Evolutionary conservation across 2,797 vertebrate genomes (phyloP), one percentile per base, ranked within the genome.

Genomic region (Brachyalestes nurse): DNA sequence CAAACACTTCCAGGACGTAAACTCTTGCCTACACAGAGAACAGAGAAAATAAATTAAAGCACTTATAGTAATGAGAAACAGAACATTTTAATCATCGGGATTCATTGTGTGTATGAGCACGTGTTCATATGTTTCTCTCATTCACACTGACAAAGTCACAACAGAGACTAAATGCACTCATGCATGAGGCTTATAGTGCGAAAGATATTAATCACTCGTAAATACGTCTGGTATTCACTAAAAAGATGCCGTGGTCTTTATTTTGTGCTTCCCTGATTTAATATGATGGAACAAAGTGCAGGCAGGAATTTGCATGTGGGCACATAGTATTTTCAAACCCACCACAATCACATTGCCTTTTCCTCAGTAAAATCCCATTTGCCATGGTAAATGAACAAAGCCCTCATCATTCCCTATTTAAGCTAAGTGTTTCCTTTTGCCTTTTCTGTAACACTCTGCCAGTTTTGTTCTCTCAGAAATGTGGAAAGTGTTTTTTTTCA

Each of bases 51-150:
- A 4, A 60, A 69, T 80, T 19, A 8, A 40, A 12, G 38, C 53
- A 75, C 4, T 75, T 61, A 49, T 38, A 42, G 9, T 72, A 45
- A 75, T 67, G 72, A 81, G n/a, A 81, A 61, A 75, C 51, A 72
- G 28, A 72, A 21, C 0, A 4, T 57, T 53, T 34, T 38, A 71
- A 14, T 71, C 28, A 38, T 34, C 16, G 17, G 25, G 7, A 72
- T 72, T 38, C 51, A 38, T 53, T 49, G 9, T 69, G 28, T 61
- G 40, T 61, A 16, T 65, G 45, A 45, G 62, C 77, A 66, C 16
- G 40, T 75, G 28, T 60, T 58, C 6, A 3, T 60, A 38, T 72
- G 61, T 79, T 57, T 65, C 17, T 61, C 40, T 25, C 61, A 45
- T 40, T 72, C 49, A 38, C 38, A 64, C 42, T 55, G 13, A 13